Base-by-base conservation (phyloP, 2,888 invertebrate species). In the Ashinkailepas kermadecensis region DNA sequence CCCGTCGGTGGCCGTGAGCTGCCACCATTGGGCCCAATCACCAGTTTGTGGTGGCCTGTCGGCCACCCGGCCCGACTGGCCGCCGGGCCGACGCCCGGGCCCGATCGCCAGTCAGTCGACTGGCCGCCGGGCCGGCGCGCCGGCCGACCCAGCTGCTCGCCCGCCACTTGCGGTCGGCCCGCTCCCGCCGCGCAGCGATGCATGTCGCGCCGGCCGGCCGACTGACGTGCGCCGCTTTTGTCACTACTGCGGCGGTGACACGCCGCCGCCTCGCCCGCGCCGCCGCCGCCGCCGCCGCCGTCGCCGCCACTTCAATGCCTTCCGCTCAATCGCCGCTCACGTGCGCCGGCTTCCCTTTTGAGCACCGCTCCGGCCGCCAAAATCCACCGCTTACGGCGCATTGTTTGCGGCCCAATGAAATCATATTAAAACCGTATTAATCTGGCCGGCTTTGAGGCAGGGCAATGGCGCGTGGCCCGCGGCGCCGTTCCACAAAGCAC, bases 401-500 rank as follows among this genome's bases (percentile, higher is more conserved):
- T 74, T 74, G 74, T 74, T 74, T 74, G 74, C 74, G 56, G 21
- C 56, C 21, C 74, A 56, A 56, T 74, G 74, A 74, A 74, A 74
- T 74, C 74, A 56, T 74, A 74, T 74, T 74, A 74, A 74, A 74
- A 74, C 74, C 74, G 39, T 74, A 74, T 74, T 74, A 74, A 74
- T 74, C 74, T 74, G 74, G 54, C 54, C 7, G 74, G 74, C 74
- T 74, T 74, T 74, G 74, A 74, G 74, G 54, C 18, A 0, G 74
- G 54, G 74, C 74, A 74, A 74, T 74, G 74, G 74, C 74, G 74
- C 74, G 74, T 74, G 74, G 56, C 70, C 11, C 18, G 74, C 74
- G 74, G 54, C 74, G 54, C 18, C 54, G 8, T 21, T 18, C 74
- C 56, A 74, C 74, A 74, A 74, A 74, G 74, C 23, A 21, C 21